Evolutionary conservation across 2,888 invertebrate species (phyloP), one percentile per base, ranked within the genome.

Genomic region (Ormyrus thymus): DNA sequence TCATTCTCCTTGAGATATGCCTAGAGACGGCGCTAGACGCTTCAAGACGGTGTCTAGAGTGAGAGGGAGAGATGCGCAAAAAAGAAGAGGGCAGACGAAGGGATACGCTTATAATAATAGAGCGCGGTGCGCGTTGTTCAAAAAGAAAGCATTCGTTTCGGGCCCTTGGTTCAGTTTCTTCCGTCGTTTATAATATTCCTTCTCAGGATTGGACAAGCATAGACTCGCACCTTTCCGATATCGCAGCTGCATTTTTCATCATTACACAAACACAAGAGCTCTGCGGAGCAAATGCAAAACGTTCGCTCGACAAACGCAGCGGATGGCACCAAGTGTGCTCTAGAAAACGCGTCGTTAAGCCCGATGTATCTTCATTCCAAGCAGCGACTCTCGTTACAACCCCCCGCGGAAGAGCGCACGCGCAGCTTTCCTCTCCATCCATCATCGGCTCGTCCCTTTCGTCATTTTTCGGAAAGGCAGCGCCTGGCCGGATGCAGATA

Each of bases 21-120:
- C 56, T 56, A 65, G 29, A 29, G 29, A 29, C 29, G 29, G 29
- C 29, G 29, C 29, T 29, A 29, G 29, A 29, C 29, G 29, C 29
- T 29, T 29, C 29, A 29, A 29, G 4, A 29, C 29, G 29, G 29
- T 29, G 29, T 29, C 29, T 29, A 29, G 45, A 51, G 43, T 29
- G 43, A 55, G 48, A 59, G 61, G 76, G 68, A 73, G 61, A 76
- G 70, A 82, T 29, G 78, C 82, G 75, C 29, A 75, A 75, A 82
- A 70, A 80, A 80, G 59, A n/a, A 11, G 75, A 68, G 70, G 69
- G 71, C 73, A 81, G 56, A 81, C 74, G 80, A 78, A 65, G 79
- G 82, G 82, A 84, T 83, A 85, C 84, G 83, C 79, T 83, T 85
- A 86, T 90, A 90, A 90, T 89, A 90, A 90, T 89, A 89, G 87